Base-by-base conservation (phyloP, 2,797 vertebrate genomes). In the Tragopan temminckii region DNA sequence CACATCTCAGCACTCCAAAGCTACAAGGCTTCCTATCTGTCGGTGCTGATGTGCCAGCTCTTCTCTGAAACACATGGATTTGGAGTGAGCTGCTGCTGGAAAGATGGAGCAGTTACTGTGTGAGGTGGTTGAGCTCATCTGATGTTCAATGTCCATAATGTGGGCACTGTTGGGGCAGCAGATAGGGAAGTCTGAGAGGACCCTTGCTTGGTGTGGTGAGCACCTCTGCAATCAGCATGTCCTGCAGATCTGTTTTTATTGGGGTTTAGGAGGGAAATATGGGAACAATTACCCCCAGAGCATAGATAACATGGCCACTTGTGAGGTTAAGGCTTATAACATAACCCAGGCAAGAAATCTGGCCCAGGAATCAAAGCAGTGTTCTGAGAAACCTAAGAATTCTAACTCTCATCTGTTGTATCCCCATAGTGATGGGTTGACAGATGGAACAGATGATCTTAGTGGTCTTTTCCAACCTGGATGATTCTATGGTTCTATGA, bases 201-300 rank as follows among this genome's bases (percentile, higher is more conserved):
- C 24, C 24, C n/a, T 40, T 79, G 11, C 3, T 31, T 29, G 58
- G 24, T 20, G n/a, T 18, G 59, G 27, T 52, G 69, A 85, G 52
- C 10, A n/a, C 15, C 25, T 58, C 25, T 63, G 59, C 42, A 72
- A 40, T 33, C 46, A 33, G n/a, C 9, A 8, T 21, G 27, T 7
- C 64, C 55, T 18, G 0, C 27, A 3, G 3, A 3, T 35, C 42
- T 20, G 11, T 13, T n/a, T 55, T 57, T 57, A 55, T n/a, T n/a
- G 18, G 18, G 18, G 8, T 18, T 82, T 25, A 1, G 3, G 62
- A 27, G 57, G 33, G 52, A 75, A 61, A 16, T 21, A 15, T 5
- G 3, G 23, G 6, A 8, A 0, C 1, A 9, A 76, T 0, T 0
- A 58, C 17, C 27, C 20, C 33, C 53, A 57, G 36, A 25, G 7